Evolutionary conservation across 2,113 vertebrate species (phyloP).

Genomic region (rabbit (Oryctolagus cuniculus)): DNA sequence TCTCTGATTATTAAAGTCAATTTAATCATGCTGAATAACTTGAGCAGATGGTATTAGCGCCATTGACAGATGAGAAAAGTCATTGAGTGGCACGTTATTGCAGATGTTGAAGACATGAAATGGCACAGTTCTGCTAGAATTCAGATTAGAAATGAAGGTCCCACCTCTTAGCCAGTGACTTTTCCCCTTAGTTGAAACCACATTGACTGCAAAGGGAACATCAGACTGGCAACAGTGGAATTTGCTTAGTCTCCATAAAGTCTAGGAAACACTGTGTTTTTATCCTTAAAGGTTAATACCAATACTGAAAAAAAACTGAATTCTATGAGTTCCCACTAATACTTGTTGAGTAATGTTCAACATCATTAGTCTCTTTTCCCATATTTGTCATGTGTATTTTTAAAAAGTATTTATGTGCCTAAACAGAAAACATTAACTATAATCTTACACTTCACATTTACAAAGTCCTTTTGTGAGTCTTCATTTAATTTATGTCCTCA

Average conservation of each 20-base stretch:
- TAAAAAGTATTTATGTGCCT: conserved; percentile 34
- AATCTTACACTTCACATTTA: background rate
- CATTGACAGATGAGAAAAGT: background rate
- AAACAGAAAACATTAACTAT: background rate
- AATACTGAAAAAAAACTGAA: background rate
- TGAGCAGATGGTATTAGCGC: background rate
- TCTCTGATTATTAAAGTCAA: conserved; percentile 26
- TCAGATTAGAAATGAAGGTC: background rate
- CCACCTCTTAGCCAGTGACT: background rate
- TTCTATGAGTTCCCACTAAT: background rate
- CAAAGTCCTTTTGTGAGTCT: background rate
- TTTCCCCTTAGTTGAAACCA: conserved; percentile 37
- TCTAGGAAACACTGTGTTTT: conserved; percentile 36
- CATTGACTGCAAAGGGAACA: background rate
- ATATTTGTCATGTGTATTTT: conserved; percentile 8
- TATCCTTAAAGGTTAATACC: background rate
- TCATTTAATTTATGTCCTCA: background rate
- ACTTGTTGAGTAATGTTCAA: background rate
- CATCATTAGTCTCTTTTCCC: background rate
- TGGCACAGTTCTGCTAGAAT: background rate
- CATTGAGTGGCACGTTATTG: background rate
- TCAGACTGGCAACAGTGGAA: background rate
- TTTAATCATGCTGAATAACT: background rate
- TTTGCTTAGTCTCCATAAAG: background rate
- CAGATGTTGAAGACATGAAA: background rate